A percentile compares a stretch with the other conserved stretches of the same genome.
Evolutionary conservation across 2,113 vertebrate species (phyloP).

Genomic region (Bos indicus): DNA sequence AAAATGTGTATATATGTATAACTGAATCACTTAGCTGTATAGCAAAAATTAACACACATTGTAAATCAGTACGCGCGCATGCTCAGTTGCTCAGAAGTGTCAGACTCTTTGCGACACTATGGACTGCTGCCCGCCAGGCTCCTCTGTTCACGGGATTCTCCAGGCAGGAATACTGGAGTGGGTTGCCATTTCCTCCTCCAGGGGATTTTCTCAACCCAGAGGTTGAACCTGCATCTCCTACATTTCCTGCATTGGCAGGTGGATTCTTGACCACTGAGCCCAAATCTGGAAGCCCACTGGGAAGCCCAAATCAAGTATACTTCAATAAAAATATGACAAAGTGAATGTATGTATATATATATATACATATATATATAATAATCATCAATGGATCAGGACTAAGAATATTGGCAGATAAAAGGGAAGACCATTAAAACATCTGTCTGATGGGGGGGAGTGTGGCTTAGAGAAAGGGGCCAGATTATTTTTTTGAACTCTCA

Average conservation of each 20-base stretch:
- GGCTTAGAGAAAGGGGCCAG: background rate
- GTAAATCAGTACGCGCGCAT: rapidly evolving
- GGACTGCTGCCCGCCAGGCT: background rate
- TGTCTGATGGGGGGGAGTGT: background rate
- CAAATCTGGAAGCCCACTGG: background rate
- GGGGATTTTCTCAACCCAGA: background rate
- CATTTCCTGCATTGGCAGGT: background rate
- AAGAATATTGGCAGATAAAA: background rate
- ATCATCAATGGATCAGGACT: background rate
- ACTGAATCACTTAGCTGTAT: background rate
- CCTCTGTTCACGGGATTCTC: background rate
- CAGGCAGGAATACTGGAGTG: background rate
- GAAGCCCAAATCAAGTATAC: background rate
- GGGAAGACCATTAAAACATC: background rate
- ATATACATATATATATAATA: background rate
- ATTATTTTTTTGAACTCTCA: background rate
- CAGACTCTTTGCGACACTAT: background rate
- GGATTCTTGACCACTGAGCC: background rate
- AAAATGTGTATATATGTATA: background rate
- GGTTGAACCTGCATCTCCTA: background rate
- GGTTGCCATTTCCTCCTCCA: background rate
- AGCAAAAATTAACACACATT: background rate
- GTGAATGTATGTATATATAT: background rate
- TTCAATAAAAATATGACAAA: background rate
- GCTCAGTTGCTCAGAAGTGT: background rate